A percentile compares a stretch with the other conserved stretches of the same genome.
phyloP scores from a whole-genome alignment of 2,797 vertebrate genomes.

The Schizopygopsis malacanthus region DNA sequence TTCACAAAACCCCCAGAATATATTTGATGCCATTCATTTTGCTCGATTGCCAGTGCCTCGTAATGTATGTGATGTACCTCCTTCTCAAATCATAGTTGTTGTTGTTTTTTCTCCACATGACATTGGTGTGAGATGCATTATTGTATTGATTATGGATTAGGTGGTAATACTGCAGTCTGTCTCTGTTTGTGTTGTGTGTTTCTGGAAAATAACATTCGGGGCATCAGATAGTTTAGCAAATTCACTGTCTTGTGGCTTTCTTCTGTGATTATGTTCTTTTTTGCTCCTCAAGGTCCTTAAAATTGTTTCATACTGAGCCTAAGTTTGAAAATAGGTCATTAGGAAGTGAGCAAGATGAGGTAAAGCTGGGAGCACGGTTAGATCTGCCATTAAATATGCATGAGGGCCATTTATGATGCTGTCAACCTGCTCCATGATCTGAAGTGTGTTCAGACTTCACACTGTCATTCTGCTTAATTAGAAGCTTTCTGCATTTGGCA shows the following conservation, averaged over 20 bases:
- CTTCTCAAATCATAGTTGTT: not conserved
- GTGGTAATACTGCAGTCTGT: not conserved
- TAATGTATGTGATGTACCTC: not conserved
- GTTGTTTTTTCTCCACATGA: slow-evolving; percentile 39
- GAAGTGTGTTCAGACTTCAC: slow-evolving; percentile 39
- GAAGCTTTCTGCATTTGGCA: slow-evolving; percentile 9
- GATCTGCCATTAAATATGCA: slow-evolving; percentile 75
- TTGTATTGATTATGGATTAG: not conserved
- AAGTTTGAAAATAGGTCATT: slow-evolving; percentile 80
- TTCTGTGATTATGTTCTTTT: slow-evolving; percentile 65
- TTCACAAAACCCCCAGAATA: slow-evolving; percentile 50
- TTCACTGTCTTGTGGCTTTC: slow-evolving; percentile 52
- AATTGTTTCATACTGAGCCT: slow-evolving; percentile 57
- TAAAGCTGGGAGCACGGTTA: slow-evolving; percentile 68
- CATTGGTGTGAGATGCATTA: not conserved
- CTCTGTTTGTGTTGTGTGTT: slow-evolving; percentile 1
- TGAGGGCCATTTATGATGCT: slow-evolving; percentile 65
- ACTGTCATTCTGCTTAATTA: slow-evolving; percentile 21
- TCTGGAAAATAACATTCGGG: slow-evolving; percentile 20
- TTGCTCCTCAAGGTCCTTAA: slow-evolving; percentile 44
- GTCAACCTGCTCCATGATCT: slow-evolving; percentile 62
- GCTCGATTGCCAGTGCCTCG: not conserved
- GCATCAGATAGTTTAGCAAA: not conserved
- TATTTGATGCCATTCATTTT: slow-evolving; percentile 18
- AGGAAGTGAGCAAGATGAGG: slow-evolving; percentile 68